Conservation (phyloP, 2,888 invertebrate species). For the Strigamia crassipes region DNA sequence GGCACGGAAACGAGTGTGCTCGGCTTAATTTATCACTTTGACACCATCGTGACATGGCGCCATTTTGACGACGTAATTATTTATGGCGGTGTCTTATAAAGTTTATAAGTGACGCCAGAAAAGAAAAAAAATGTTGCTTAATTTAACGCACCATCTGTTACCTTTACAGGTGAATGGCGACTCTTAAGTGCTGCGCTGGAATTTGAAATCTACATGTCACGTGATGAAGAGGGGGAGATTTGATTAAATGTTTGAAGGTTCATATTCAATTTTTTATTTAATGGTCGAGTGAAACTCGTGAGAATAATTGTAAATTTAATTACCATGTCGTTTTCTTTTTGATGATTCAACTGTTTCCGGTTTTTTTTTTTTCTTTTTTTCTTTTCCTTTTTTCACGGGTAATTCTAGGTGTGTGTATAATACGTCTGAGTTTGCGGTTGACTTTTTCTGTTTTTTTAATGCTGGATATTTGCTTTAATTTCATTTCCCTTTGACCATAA, state of each 20-base stretch:
- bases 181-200: neutral
- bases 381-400: neutral
- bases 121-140: neutral
- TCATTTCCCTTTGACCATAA: neutral
- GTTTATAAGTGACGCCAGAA: neutral
- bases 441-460: neutral
- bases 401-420: neutral
- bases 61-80: slow-evolving; percentile 21
- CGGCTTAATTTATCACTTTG: slow-evolving; percentile 9
- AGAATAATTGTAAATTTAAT: slow-evolving; percentile 40
- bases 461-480: neutral
- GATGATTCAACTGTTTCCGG: slow-evolving; percentile 25
- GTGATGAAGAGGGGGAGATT: neutral
- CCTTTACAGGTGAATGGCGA: slow-evolving; percentile 12
- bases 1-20: neutral
- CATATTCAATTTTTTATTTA: neutral
- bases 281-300: slow-evolving; percentile 35
- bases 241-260: neutral
- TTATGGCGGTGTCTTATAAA: slow-evolving; percentile 1
- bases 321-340: slow-evolving; percentile 1
- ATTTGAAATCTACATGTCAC: neutral
- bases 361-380: neutral
- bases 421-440: neutral
- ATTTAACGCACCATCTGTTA: slow-evolving; percentile 25
- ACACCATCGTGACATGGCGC: slow-evolving; percentile 7